Base-by-base conservation (phyloP, 2,888 invertebrate genomes). In the Theodoxus fluviatilis region DNA sequence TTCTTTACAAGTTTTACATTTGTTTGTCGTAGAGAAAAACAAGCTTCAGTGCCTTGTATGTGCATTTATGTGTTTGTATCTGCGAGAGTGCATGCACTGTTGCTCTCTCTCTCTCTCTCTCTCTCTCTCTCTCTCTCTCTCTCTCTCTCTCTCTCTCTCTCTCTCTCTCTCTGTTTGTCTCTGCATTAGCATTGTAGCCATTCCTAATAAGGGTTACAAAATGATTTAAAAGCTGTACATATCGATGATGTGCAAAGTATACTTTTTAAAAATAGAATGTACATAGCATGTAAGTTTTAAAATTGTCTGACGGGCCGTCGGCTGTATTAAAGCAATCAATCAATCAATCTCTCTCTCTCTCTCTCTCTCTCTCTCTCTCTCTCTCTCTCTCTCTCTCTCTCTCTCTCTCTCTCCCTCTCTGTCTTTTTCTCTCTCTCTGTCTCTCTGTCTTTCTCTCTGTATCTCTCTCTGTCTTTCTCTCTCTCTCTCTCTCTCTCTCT, bases 41-140 rank as follows among this genome's bases (percentile, higher is more conserved):
- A n/a, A n/a, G n/a, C n/a, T n/a, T n/a, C n/a, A 9, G 18, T 12
- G 43, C 9, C 43, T 43, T 43, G 43, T 12, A 43, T 9, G 43
- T 43, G 15, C 12, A 43, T 43, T 43, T 43, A 43, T 43, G 15
- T 9, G 15, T 43, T 9, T 43, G 15, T 15, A 43, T 43, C 12
- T 43, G 15, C 43, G 15, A 12, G 43, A 43, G 12, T n/a, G 12
- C 43, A 43, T 43, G 43, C 9, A 43, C 43, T 43, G 15, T 12
- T 43, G 43, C 9, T 12, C 9, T 15, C 12, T 43, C 43, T 43
- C 12, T 43, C 43, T 43, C 43, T 43, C 43, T 43, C 43, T 43
- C 43, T 43, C 43, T 43, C 43, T 43, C 43, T 43, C 43, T 43
- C 43, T 43, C 43, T 43, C 43, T 43, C 43, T 43, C 43, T 43